These are phyloP conservation scores for Thinocorus orbignyianus DNA, from an alignment of 2,113 vertebrate species.

Conservation along the genomic window DNA sequence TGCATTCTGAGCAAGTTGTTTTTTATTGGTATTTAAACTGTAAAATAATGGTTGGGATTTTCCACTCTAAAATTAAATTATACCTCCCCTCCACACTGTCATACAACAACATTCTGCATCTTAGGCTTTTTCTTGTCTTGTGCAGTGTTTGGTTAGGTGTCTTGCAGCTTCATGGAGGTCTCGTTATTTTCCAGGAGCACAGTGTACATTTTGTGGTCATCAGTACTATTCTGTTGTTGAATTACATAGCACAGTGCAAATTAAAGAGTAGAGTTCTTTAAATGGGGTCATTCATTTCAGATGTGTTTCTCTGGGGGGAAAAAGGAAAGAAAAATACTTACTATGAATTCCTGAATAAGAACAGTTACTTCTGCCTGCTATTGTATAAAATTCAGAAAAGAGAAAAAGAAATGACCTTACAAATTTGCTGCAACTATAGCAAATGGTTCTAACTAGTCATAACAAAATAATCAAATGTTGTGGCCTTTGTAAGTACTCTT, in stretches of 20 bases:
- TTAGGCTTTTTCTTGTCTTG: not conserved
- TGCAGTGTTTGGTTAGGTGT: not conserved
- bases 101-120: not conserved
- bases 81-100: not conserved
- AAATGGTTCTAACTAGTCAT: slow-evolving; percentile 11
- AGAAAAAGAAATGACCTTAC: not conserved
- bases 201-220: slow-evolving; percentile 45
- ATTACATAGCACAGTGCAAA: slow-evolving; percentile 13
- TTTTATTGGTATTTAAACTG: slow-evolving; percentile 64
- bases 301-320: not conserved
- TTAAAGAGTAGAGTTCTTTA: slow-evolving; percentile 19
- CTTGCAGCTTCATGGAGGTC: not conserved
- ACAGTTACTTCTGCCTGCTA: not conserved
- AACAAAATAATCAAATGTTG: not conserved
- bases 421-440: not conserved
- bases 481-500: not conserved
- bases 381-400: not conserved
- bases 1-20: slow-evolving; percentile 42
- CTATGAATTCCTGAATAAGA: not conserved
- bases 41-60: slow-evolving; percentile 55
- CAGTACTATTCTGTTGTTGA: slow-evolving; percentile 11
- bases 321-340: not conserved
- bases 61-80: slow-evolving; percentile 47
- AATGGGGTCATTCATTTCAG: slow-evolving; percentile 11
- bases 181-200: slow-evolving; percentile 22